phyloP scores from a whole-genome alignment of 2,888 invertebrate genomes.

The Julus scandinavius region DNA sequence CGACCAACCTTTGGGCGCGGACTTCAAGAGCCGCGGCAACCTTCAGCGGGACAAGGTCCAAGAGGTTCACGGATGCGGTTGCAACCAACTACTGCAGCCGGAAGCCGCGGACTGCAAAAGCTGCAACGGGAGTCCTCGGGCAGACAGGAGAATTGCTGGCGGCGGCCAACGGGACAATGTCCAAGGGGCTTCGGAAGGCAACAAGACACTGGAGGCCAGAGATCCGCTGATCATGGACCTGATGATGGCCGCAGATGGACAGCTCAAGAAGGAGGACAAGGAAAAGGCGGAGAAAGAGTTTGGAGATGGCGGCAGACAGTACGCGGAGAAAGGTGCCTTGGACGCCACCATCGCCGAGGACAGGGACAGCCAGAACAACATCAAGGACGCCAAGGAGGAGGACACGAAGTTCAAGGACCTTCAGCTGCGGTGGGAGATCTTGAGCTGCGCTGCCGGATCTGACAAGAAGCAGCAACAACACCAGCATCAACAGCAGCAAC shows the following conservation, averaged over 20 bases:
- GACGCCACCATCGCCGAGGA: slow-evolving; percentile 58
- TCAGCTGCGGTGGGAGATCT: slow-evolving; percentile 84
- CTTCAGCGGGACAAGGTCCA: too few species aligned
- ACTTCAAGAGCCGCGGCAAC: too few species aligned
- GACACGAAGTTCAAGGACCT: slow-evolving; percentile 79
- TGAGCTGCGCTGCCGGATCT: slow-evolving; percentile 73
- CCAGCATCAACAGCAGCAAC: too few species aligned
- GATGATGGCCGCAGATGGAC: slow-evolving; percentile 52
- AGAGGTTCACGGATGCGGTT: too few species aligned
- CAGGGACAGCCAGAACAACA: slow-evolving; percentile 55
- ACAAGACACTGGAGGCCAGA: slow-evolving; percentile 60
- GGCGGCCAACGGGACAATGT: slow-evolving; percentile 59
- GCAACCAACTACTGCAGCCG: too few species aligned
- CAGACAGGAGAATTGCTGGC: slow-evolving; percentile 8
- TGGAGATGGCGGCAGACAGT: slow-evolving; percentile 54
- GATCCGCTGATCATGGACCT: slow-evolving; percentile 40
- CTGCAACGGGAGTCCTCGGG: too few species aligned
- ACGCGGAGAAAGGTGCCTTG: slow-evolving; percentile 59
- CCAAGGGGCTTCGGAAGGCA: slow-evolving; percentile 54
- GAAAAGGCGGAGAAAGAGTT: neutral
- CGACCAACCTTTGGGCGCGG: too few species aligned
- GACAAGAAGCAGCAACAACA: slow-evolving; percentile 49
- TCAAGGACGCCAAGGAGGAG: slow-evolving; percentile 63
- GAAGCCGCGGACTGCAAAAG: neutral
- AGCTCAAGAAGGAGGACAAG: slow-evolving; percentile 10